These are phyloP conservation scores for Drosophila paracracens DNA, from an alignment of 2,888 invertebrate genomes.

Conservation along the genomic window DNA sequence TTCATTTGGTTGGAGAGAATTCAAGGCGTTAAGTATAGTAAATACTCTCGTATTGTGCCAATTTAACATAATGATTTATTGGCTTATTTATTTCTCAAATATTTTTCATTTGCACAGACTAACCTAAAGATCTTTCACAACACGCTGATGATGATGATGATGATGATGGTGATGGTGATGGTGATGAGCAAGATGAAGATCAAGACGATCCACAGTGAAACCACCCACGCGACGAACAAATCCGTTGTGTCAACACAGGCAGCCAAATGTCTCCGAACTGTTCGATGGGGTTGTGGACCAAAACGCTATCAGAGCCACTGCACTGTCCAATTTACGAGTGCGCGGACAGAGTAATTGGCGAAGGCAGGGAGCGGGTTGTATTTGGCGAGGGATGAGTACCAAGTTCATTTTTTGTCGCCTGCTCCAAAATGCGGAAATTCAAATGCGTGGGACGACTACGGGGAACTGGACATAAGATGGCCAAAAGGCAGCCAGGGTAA, in stretches of 20 bases:
- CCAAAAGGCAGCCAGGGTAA: too few species aligned
- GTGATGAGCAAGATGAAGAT: conserved; percentile 18
- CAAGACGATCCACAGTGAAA: conserved; percentile 28
- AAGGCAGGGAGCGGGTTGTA: conserved; percentile 8
- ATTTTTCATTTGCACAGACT: conserved; percentile 57
- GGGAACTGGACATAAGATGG: conserved; percentile 19
- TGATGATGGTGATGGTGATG: conserved; percentile 1
- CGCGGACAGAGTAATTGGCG: conserved; percentile 67
- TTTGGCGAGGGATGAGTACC: conserved; percentile 14
- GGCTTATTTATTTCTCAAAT: conserved; percentile 74
- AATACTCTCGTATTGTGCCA: conserved; percentile 64
- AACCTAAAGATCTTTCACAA: conserved; percentile 69
- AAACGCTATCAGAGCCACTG: conserved; percentile 43
- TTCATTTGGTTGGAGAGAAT: conserved; percentile 52
- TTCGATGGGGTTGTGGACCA: conserved; percentile 49
- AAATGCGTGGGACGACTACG: conserved; percentile 59
- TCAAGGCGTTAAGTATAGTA: conserved; percentile 55
- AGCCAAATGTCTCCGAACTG: conserved; percentile 55
- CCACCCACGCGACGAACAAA: conserved; percentile 54
- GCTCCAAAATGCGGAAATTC: conserved; percentile 71
- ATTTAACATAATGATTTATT: conserved; percentile 79
- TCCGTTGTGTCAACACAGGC: conserved; percentile 46
- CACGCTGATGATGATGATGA: conserved; percentile 13
- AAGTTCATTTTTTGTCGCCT: conserved; percentile 50
- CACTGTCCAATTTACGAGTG: conserved; percentile 62